These are phyloP conservation scores for Ophion costatus DNA, from an alignment of 2,888 invertebrate species.

Conservation along the genomic window DNA sequence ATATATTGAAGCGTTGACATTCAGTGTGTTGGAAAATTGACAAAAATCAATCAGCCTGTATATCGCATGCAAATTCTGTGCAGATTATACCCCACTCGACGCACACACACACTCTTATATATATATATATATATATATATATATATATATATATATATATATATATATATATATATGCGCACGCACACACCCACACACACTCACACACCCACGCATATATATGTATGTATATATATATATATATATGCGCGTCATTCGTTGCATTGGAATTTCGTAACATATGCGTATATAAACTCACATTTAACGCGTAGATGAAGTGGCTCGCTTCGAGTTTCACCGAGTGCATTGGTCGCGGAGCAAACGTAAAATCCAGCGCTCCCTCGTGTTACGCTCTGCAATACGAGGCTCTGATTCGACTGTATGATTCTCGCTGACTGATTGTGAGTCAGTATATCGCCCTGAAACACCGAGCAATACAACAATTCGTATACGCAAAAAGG, in stretches of 20 bases:
- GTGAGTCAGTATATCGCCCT: slow-evolving; percentile 92
- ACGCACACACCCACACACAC: no score
- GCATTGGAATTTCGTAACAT: slow-evolving; percentile 20
- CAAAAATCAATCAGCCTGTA: slow-evolving; percentile 51
- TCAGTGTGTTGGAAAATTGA: slow-evolving; percentile 50
- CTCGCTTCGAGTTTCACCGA: slow-evolving; percentile 95
- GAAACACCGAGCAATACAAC: slow-evolving; percentile 78
- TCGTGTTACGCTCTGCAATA: slow-evolving; percentile 94
- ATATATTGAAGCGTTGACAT: slow-evolving; percentile 30
- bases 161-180: slow-evolving; percentile 4
- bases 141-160: slow-evolving; percentile 29
- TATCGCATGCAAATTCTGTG: slow-evolving; percentile 46
- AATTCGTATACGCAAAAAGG: no score
- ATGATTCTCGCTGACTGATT: slow-evolving; percentile 95
- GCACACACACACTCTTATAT: no score
- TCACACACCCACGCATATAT: no score
- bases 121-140: not conserved
- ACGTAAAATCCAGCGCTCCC: slow-evolving; percentile 94
- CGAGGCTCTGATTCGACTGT: slow-evolving; percentile 95
- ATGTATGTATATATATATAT: slow-evolving; percentile 22
- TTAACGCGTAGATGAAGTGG: slow-evolving; percentile 93
- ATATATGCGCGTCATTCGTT: not conserved
- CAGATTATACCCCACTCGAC: slow-evolving; percentile 32
- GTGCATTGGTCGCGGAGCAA: slow-evolving; percentile 94
- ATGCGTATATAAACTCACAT: slow-evolving; percentile 88